Evolutionary conservation across 2,888 invertebrate genomes (phyloP), one percentile per base, ranked within the genome.

Genomic region (Pyrrhopygopsis socrates): DNA sequence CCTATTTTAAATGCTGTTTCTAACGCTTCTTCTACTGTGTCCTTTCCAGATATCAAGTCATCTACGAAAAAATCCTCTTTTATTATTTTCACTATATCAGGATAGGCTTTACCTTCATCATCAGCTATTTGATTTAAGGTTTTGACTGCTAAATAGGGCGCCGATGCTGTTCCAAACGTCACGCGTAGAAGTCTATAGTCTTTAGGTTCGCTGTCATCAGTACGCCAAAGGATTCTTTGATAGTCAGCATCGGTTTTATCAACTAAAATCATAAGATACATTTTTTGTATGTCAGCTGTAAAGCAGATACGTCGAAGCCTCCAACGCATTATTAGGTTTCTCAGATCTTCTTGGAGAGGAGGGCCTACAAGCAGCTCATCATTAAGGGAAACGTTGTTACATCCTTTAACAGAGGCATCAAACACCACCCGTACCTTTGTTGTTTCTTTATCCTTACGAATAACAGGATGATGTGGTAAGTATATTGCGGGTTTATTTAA

Each of bases 181-280:
- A 85, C 85, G 2, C 58, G 67, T 29, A 85, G 54, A 50, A 85
- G 67, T 34, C 71, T 70, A 45, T 79, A 85, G 24, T 81, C 74
- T 65, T 78, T 41, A 5, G 75, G 54, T 41, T 77, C 73, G 29
- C 30, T 38, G 2, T 60, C 29, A 60, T 68, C 45, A 6, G 41
- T 65, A 50, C 85, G 54, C 81, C 81, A 85, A 13, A 78, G 41
- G 20, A 85, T 70, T 18, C 81, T 60, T 20, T 85, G 85, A 15
- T 54, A 85, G 58, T 75, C 58, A 27, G 81, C 38, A 65, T 87
- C 78, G n/a, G 54, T 27, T 30, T 77, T 41, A 9, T 45, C 50
- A 34, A 86, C 78, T 68, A 74, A 81, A 15, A 87, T 68, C 73
- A 84, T 84, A 6, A 82, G 82, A 67, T 92, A 95, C 93, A 95